Conservation (phyloP, 2,113 vertebrate species). For the Anolis carolinensis region DNA sequence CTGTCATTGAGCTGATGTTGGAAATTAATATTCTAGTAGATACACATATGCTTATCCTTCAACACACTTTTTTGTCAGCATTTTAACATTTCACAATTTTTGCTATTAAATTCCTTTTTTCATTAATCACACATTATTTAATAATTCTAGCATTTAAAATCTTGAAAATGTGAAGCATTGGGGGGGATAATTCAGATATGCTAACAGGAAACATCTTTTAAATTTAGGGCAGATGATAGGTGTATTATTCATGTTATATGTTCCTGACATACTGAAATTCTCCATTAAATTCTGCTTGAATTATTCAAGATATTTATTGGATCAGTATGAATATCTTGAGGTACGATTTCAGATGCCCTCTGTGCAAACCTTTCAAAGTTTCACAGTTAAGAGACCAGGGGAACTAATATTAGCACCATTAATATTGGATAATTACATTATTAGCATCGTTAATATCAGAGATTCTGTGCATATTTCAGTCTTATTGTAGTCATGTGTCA, state of each 20-base stretch:
- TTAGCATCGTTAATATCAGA: too few relatives aligned
- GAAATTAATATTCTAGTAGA: constrained; percentile 43
- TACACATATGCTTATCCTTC: constrained; percentile 33
- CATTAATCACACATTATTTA: neutral
- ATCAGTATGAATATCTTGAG: constrained; percentile 22
- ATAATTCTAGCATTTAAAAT: neutral
- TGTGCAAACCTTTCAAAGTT: neutral
- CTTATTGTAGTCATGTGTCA: too few relatives aligned
- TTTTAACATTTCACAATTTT: constrained; percentile 15
- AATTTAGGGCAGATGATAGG: neutral
- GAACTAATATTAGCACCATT: too few relatives aligned
- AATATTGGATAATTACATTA: too few relatives aligned
- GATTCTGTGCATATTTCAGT: too few relatives aligned
- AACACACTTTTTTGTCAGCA: constrained; percentile 10
- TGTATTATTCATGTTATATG: neutral
- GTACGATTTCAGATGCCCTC: neutral
- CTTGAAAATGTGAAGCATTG: constrained; percentile 13
- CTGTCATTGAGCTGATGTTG: constrained; percentile 36
- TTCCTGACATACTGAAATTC: neutral
- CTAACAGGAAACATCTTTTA: neutral
- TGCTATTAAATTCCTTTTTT: neutral
- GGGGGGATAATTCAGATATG: neutral
- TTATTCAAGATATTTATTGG: constrained; percentile 23
- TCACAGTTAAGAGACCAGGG: neutral
- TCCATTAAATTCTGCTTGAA: constrained; percentile 21